phyloP scores from a whole-genome alignment of 2,888 invertebrate species.

The Malachius bipustulatus region DNA sequence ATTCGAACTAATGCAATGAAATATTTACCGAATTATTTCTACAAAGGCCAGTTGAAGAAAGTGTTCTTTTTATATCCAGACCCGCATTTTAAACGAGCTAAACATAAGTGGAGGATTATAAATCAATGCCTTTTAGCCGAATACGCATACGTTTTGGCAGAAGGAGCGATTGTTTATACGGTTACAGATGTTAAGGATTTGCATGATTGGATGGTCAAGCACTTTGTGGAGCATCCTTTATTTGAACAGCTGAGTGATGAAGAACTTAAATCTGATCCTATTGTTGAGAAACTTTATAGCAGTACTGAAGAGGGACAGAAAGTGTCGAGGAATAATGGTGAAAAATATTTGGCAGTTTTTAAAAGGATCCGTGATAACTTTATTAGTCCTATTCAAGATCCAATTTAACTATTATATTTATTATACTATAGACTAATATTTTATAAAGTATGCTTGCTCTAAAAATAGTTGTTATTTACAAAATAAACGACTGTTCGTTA shows the following conservation, averaged over 20 bases:
- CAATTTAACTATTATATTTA: too few species aligned
- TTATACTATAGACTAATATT: too few species aligned
- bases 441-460: too few species aligned
- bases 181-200: slow-evolving; percentile 96
- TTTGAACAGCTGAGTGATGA: slow-evolving; percentile 63
- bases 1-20: slow-evolving; percentile 98
- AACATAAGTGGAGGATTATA: slow-evolving; percentile 99
- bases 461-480: too few species aligned
- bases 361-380: too few species aligned
- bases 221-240: slow-evolving; percentile 82
- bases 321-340: slow-evolving; percentile 88
- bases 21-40: slow-evolving; percentile 94
- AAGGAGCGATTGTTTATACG: slow-evolving; percentile 83
- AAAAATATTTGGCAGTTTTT: slow-evolving; percentile 87
- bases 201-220: slow-evolving; percentile 92
- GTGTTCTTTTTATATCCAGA: slow-evolving; percentile 99
- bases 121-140: slow-evolving; percentile 87
- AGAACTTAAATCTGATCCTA: slow-evolving; percentile 66
- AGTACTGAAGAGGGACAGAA: slow-evolving; percentile 98
- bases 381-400: too few species aligned
- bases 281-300: slow-evolving; percentile 80
- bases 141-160: slow-evolving; percentile 87
- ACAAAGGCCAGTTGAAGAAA: slow-evolving; percentile 86
- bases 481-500: too few species aligned
- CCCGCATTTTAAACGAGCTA: slow-evolving; percentile 97